Conservation (phyloP, 2,113 vertebrate species). For the Argyrosomus japonicus region DNA sequence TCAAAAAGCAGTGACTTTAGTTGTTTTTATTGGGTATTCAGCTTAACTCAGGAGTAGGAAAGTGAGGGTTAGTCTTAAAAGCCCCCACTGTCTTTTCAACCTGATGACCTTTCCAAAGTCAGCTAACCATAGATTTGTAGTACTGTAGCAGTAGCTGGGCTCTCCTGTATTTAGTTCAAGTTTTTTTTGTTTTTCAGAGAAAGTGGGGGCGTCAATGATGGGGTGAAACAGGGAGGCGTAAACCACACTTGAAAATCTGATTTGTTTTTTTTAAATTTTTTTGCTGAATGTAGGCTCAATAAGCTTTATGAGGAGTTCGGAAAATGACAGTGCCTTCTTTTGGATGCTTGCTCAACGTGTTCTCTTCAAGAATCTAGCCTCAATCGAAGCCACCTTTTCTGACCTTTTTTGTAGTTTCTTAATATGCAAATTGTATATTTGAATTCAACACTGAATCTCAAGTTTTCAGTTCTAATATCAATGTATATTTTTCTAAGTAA, state of each 20-base stretch:
- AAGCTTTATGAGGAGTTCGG: slow-evolving; percentile 72
- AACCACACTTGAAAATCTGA: slow-evolving; percentile 53
- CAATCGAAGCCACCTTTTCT: slow-evolving; percentile 69
- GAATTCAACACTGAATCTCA: slow-evolving; percentile 82
- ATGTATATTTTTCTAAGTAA: slow-evolving; percentile 84
- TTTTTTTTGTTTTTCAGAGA: slow-evolving; percentile 47
- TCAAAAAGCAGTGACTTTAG: slow-evolving; percentile 66
- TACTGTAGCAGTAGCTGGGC: slow-evolving; percentile 76
- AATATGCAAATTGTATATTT: slow-evolving; percentile 83
- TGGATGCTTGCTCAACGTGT: slow-evolving; percentile 52
- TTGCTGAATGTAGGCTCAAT: slow-evolving; percentile 78
- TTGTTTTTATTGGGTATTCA: slow-evolving; percentile 58
- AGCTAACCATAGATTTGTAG: slow-evolving; percentile 69
- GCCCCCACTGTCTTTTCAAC: slow-evolving; percentile 59
- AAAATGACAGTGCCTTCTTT: slow-evolving; percentile 72
- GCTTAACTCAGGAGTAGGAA: slow-evolving; percentile 77
- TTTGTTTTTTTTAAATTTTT: slow-evolving; percentile 1
- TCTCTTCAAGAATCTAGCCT: slow-evolving; percentile 66
- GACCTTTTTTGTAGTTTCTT: slow-evolving; percentile 74
- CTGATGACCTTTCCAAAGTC: slow-evolving; percentile 74
- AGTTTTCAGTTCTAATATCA: slow-evolving; percentile 80
- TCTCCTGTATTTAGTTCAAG: slow-evolving; percentile 63
- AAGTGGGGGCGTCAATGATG: slow-evolving; percentile 37
- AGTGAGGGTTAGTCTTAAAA: slow-evolving; percentile 78
- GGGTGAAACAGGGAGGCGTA: slow-evolving; percentile 24